A percentile compares a stretch with the other conserved stretches of the same genome.
Evolutionary conservation across 1,140 invertebrate genomes (phyloP).

Genomic region (Antheraea mylitta): DNA sequence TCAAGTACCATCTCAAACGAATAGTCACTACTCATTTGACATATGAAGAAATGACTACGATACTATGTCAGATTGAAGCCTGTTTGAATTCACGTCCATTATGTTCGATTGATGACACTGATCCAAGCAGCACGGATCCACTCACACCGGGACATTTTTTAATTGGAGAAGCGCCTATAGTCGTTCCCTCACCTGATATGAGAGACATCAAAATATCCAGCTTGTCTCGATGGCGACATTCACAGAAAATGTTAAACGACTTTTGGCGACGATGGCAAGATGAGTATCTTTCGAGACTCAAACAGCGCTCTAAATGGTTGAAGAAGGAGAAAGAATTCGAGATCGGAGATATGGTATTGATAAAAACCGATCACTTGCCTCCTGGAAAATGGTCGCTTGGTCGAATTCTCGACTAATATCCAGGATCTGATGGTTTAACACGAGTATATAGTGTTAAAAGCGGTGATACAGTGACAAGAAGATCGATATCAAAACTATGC

Average conservation of each 20-base stretch:
- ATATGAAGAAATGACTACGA: constrained; percentile 19
- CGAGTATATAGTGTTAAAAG: constrained; percentile 42
- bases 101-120: too few species aligned
- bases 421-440: constrained; percentile 33
- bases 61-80: constrained; percentile 23
- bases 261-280: constrained; percentile 22
- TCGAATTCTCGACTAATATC: constrained; percentile 6
- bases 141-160: constrained; percentile 23
- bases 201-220: constrained; percentile 12
- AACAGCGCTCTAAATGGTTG: constrained; percentile 23
- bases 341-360: constrained; percentile 19
- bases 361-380: constrained; percentile 5
- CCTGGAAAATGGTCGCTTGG: constrained; percentile 11
- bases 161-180: constrained; percentile 16
- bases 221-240: constrained; percentile 25
- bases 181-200: too few species aligned
- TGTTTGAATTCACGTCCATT: too few species aligned
- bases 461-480: too few species aligned
- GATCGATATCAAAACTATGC: too few species aligned
- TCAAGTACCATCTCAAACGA: too few species aligned
- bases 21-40: too few species aligned
- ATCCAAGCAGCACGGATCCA: neutral
- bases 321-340: constrained; percentile 22
- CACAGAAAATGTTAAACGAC: constrained; percentile 27
- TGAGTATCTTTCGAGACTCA: constrained; percentile 20